phyloP scores from a whole-genome alignment of 1,140 invertebrate genomes.

The Bacillus rossius region DNA sequence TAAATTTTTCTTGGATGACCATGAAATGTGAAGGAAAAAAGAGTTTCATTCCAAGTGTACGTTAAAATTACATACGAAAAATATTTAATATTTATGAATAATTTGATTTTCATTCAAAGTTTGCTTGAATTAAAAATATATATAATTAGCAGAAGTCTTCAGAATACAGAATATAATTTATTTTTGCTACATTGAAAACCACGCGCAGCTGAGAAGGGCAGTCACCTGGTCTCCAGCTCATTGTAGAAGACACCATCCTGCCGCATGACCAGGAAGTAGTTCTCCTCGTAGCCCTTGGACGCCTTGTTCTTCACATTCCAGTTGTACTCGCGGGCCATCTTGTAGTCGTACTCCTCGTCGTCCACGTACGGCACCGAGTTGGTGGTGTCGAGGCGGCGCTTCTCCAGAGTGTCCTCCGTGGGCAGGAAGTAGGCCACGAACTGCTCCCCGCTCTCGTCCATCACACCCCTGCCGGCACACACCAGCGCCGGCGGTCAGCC shows the following conservation, averaged over 20 bases:
- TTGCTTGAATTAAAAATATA: too few species aligned
- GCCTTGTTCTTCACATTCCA: constrained; percentile 99
- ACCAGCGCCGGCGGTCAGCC: constrained; percentile 50
- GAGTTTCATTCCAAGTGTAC: too few species aligned
- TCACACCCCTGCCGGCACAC: constrained; percentile 71
- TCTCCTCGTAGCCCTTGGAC: constrained; percentile 96
- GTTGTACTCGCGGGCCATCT: constrained; percentile 93
- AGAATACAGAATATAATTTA: background rate
- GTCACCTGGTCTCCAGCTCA: constrained; percentile 85
- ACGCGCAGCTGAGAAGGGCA: too few species aligned
- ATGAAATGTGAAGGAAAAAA: too few species aligned
- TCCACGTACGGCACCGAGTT: constrained; percentile 80
- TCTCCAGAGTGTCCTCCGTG: constrained; percentile 85
- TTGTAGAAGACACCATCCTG: constrained; percentile 94
- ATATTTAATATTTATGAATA: too few species aligned
- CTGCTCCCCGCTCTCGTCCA: constrained; percentile 97
- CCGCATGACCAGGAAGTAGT: constrained; percentile 93
- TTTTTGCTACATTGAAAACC: too few species aligned
- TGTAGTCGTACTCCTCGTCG: constrained; percentile 91
- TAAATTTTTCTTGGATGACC: too few species aligned
- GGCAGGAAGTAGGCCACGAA: constrained; percentile 98
- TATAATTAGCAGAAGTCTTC: background rate
- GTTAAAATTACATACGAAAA: too few species aligned
- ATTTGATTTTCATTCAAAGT: too few species aligned
- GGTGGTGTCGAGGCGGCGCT: constrained; percentile 74